These are phyloP conservation scores for Cyprinodon brontotheroides DNA, from an alignment of 2,113 vertebrate species.

Conservation along the genomic window DNA sequence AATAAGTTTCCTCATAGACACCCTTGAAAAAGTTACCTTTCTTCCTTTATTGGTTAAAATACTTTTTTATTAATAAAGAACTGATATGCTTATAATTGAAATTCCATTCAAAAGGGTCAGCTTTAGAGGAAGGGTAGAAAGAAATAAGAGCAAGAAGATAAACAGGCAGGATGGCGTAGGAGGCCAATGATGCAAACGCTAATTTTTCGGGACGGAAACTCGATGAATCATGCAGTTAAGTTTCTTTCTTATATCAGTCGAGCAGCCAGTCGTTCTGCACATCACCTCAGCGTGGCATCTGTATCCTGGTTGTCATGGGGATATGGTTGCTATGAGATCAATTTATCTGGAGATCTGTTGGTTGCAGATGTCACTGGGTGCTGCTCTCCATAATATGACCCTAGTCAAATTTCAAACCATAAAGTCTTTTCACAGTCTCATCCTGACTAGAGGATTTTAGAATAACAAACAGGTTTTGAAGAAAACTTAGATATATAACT, in stretches of 20 bases:
- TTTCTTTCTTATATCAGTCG: slow-evolving; percentile 45
- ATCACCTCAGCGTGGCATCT: slow-evolving; percentile 75
- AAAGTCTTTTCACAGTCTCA: not conserved
- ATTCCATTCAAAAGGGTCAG: slow-evolving; percentile 5
- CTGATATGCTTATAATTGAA: not conserved
- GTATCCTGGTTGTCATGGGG: slow-evolving; percentile 74
- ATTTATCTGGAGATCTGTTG: slow-evolving; percentile 75
- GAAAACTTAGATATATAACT: not conserved
- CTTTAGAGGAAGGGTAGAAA: slow-evolving; percentile 28
- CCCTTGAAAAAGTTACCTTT: not conserved
- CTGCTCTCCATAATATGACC: slow-evolving; percentile 58
- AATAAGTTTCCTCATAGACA: not conserved
- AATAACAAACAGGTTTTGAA: not conserved
- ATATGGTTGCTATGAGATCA: slow-evolving; percentile 81
- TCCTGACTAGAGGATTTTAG: not conserved
- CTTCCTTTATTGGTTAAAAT: not conserved
- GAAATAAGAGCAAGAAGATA: slow-evolving; percentile 27
- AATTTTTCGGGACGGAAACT: slow-evolving; percentile 53
- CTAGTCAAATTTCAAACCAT: slow-evolving; percentile 52
- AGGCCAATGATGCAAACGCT: slow-evolving; percentile 42
- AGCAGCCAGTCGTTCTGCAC: slow-evolving; percentile 66
- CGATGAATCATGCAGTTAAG: slow-evolving; percentile 64
- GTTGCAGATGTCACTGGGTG: slow-evolving; percentile 69
- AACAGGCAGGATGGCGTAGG: slow-evolving; percentile 33
- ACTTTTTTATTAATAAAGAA: not conserved